Conservation (phyloP, 2,113 vertebrate species). For the Urocynchramus pylzowi region DNA sequence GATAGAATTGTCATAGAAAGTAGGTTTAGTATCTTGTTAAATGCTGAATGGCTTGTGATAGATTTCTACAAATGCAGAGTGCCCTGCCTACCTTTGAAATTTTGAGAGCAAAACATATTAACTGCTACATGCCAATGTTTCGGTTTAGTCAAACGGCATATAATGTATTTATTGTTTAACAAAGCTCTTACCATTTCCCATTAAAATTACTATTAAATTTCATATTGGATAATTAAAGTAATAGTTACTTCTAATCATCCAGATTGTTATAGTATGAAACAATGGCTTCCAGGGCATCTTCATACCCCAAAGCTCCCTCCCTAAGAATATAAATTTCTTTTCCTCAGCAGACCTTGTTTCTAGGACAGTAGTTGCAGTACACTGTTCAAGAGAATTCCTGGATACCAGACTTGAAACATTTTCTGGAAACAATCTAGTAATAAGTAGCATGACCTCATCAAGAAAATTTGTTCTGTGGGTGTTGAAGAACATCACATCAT, state of each 20-base stretch:
- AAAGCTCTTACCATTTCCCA: not conserved
- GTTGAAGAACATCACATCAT: not conserved
- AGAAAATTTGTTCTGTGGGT: not conserved
- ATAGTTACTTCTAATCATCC: not conserved
- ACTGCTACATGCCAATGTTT: not conserved
- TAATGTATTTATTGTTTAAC: not conserved
- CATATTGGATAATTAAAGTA: not conserved
- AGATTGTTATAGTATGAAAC: not conserved
- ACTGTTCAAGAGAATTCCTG: not conserved
- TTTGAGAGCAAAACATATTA: not conserved
- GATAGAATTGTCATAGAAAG: not conserved
- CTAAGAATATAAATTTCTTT: not conserved
- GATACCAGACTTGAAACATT: not conserved
- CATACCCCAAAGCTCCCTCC: not conserved
- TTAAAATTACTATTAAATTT: not conserved
- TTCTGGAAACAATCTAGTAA: not conserved
- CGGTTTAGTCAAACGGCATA: not conserved
- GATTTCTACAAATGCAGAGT: not conserved
- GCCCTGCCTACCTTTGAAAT: not conserved
- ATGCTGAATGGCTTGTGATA: not conserved
- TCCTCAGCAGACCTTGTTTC: not conserved
- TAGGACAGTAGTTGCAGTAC: not conserved
- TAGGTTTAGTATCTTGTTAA: not conserved
- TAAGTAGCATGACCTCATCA: constrained; percentile 9
- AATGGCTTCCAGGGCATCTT: not conserved